A percentile compares a stretch with the other conserved stretches of the same genome.
phyloP scores from a whole-genome alignment of 2,888 invertebrate species.

The Lydus trimaculatus region DNA sequence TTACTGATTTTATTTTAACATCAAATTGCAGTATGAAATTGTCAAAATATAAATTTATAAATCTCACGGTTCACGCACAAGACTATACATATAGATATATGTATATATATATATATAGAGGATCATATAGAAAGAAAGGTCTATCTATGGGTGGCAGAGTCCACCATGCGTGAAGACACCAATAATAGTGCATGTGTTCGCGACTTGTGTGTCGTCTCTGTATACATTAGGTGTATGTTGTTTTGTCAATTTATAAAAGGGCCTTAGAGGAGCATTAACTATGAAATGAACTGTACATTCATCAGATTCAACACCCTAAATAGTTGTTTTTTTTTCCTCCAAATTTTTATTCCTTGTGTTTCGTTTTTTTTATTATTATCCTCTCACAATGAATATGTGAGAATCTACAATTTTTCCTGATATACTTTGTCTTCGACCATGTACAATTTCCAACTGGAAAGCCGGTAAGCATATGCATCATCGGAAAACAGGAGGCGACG shows the following conservation, averaged over 20 bases:
- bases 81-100: conserved; percentile 30
- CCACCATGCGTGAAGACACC: conserved; percentile 56
- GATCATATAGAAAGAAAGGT: conserved; percentile 27
- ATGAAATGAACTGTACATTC: conserved; percentile 25
- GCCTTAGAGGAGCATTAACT: conserved; percentile 28
- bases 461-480: conserved; percentile 31
- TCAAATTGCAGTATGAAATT: conserved; percentile 58
- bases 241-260: conserved; percentile 21
- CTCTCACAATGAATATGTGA: neutral
- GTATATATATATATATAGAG: conserved; percentile 13
- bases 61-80: conserved; percentile 58
- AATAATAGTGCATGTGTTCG: conserved; percentile 57
- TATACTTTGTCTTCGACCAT: conserved; percentile 10
- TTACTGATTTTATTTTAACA: conserved; percentile 16
- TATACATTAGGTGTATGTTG: neutral
- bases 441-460: conserved; percentile 17
- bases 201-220: conserved; percentile 48
- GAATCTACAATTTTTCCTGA: conserved; percentile 10
- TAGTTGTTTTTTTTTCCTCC: neutral
- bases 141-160: conserved; percentile 49
- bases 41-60: conserved; percentile 63
- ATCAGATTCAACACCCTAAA: conserved; percentile 3
- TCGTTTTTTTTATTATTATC: too few relatives aligned
- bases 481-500: conserved; percentile 19
- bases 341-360: neutral